Percentiles rank a stretch among this genome's conserved stretches.
These are phyloP conservation scores for Seira sanloemensis DNA, from an alignment of 2,888 invertebrate species.

Conservation along the genomic window DNA sequence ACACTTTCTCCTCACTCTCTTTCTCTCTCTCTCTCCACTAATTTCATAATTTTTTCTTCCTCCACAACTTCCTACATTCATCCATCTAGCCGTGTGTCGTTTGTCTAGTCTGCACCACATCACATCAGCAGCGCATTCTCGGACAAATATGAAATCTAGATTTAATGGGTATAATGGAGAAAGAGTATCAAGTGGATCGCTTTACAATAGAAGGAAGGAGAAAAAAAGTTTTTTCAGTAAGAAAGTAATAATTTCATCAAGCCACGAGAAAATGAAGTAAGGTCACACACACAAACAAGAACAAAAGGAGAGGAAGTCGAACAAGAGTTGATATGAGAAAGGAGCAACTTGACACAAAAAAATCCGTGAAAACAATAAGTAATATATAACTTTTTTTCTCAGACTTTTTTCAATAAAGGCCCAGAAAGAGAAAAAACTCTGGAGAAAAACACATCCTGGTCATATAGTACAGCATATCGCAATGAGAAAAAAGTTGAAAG, in stretches of 20 bases:
- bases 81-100: constrained; percentile 33
- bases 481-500: background rate
- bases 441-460: too few relatives aligned
- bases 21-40: constrained; percentile 40
- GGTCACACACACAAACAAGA: constrained; percentile 21
- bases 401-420: background rate
- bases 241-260: constrained; percentile 41
- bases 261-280: background rate
- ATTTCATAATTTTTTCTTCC: constrained; percentile 39
- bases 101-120: background rate
- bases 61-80: constrained; percentile 18
- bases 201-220: constrained; percentile 9
- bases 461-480: too few relatives aligned
- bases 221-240: constrained; percentile 18
- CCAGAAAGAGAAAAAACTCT: background rate
- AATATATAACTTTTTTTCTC: background rate
- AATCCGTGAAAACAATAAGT: background rate
- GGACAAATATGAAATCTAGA: constrained; percentile 22
- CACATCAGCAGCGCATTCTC: background rate
- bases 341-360: background rate
- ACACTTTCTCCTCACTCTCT: constrained; percentile 10
- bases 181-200: constrained; percentile 21
- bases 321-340: background rate
- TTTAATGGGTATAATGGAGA: constrained; percentile 22
- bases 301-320: background rate